Evolutionary conservation across 2,888 invertebrate genomes (phyloP), one percentile per base, ranked within the genome.

Genomic region (Megaustenia siamemsis): DNA sequence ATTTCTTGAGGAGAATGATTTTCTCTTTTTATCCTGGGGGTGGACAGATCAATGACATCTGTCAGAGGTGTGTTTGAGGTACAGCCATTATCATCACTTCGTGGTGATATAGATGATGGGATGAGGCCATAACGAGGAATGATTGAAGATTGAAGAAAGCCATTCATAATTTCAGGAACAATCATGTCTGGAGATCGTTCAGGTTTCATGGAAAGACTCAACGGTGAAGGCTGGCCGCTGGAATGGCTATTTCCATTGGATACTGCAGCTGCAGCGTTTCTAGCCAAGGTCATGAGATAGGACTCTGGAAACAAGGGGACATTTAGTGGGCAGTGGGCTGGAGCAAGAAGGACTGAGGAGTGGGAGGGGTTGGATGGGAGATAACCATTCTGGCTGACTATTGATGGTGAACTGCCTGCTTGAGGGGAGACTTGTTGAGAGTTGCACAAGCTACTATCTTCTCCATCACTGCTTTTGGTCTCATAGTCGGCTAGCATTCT

Each of bases 251-350:
- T 69, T 45, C 80, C 83, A 40, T 78, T 79, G 38, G 73, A 49
- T 63, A 78, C 69, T 21, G 79, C 73, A 8, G 85, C 85, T 10
- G 86, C 84, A 21, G 86, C 87, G 35, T 85, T 81, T 68, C 85
- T 75, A 56, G 85, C 85, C n/a, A 85, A 68, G 6, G 81, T 84
- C 76, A 86, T 84, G 32, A 86, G 82, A 66, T 84, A 87, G 15
- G 87, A 86, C 53, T 88, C 88, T 4, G 88, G 87, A 79, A 88
- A 88, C 60, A 88, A 78, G 12, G 88, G 88, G 35, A 88, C 85
- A 82, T 86, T 86, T 1, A 87, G 69, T 35, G 86, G 88, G 15
- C 86, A 85, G 43, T 81, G 81, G 40, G 85, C 80, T 18, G 79
- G 75, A 49, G 84, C 40, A 12, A 80, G 79, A 6, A 85, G 53